phyloP scores from a whole-genome alignment of 2,113 vertebrate genomes.

The Indri indri region DNA sequence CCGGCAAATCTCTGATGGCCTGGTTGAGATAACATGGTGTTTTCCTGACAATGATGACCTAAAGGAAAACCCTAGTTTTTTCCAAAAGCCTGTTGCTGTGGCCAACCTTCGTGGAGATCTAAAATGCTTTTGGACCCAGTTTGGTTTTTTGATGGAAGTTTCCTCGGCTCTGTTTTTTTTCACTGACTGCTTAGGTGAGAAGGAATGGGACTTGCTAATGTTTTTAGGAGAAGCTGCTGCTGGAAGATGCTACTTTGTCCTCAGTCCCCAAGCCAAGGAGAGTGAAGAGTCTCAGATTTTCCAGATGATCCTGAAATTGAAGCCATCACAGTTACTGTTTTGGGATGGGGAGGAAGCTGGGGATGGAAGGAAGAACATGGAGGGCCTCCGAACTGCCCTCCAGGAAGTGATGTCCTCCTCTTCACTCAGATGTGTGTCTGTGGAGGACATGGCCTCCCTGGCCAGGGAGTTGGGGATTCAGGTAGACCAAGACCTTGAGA shows the following conservation, averaged over 20 bases:
- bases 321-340: constrained; percentile 71
- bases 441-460: constrained; percentile 70
- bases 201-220: constrained; percentile 80
- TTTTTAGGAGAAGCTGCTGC: constrained; percentile 70
- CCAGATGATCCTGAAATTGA: constrained; percentile 62
- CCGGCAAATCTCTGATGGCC: constrained; percentile 84
- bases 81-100: constrained; percentile 82
- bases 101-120: constrained; percentile 85
- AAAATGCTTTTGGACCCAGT: constrained; percentile 73
- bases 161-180: constrained; percentile 87
- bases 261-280: constrained; percentile 51
- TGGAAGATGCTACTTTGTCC: constrained; percentile 68
- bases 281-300: constrained; percentile 47
- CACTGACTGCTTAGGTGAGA: constrained; percentile 78
- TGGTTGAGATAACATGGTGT: constrained; percentile 88
- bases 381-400: constrained; percentile 54
- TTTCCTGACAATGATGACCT: constrained; percentile 68
- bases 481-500: constrained; percentile 63
- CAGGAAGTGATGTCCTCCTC: constrained; percentile 50
- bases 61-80: constrained; percentile 58
- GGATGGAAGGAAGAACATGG: constrained; percentile 35
- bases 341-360: constrained; percentile 57
- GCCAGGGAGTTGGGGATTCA: constrained; percentile 72
- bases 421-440: constrained; percentile 34
- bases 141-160: constrained; percentile 82